Base-by-base conservation (phyloP, 2,797 vertebrate species). In the Acrossocheilus fasciatus region DNA sequence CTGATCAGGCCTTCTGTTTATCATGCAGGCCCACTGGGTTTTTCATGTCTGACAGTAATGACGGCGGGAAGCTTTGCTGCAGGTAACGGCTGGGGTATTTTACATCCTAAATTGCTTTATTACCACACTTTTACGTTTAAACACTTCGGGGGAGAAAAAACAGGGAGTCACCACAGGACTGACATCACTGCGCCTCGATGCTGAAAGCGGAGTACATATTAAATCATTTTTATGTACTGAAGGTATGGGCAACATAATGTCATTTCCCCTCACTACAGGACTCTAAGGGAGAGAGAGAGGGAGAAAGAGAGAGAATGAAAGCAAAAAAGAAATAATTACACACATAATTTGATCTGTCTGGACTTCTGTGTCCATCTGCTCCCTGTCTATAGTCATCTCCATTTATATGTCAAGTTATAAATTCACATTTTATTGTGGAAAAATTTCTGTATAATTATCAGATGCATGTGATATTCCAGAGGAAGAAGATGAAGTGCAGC, bases 161-260 rank as follows among this genome's bases (percentile, higher is more conserved):
- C 92, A 92, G 90, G 91, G 92, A 93, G 75, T 54, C 64, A 81
- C 91, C 91, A 91, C 90, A 92, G 93, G 92, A 94, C 93, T 92
- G 92, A 94, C 94, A 95, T 95, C 94, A 95, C 92, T 92, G 93
- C 92, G 91, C 93, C 93, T 94, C 93, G 91, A 95, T 92, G 94
- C 91, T 89, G 92, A 92, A 91, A 93, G 93, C 92, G 87, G 91
- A 94, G 93, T 91, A 94, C 92, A 92, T 92, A 93, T 93, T 95
- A 95, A 95, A 96, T 96, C 95, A 96, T 94, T 95, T 96, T 96
- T 95, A 96, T 95, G 94, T 90, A 93, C 92, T 92, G 92, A 94
- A 94, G 93, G 93, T 96, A 95, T 92, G 93, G 93, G 91, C 92
- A 90, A 93, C 91, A 93, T 93, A 94, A 95, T 93, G 94, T 92